phyloP scores from a whole-genome alignment of 2,797 vertebrate species.

The Heteromormyrus szaboi region DNA sequence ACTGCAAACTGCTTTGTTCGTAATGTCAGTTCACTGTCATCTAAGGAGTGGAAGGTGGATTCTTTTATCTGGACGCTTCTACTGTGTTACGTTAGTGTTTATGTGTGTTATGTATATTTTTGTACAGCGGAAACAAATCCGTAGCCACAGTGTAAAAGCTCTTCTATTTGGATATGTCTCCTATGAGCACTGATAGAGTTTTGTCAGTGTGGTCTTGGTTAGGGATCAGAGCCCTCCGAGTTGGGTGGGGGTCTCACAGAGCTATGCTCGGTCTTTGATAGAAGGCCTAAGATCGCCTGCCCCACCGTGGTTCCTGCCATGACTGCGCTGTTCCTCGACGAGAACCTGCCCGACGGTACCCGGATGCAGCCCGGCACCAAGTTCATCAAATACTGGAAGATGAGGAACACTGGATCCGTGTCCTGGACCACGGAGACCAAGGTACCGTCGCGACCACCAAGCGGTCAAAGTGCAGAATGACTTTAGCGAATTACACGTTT shows the following conservation, averaged over 20 bases:
- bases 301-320: slow-evolving; percentile 82
- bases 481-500: neutral
- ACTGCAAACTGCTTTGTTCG: neutral
- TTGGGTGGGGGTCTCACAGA: slow-evolving; percentile 4
- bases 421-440: slow-evolving; percentile 92
- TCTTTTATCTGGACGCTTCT: neutral
- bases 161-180: neutral
- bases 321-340: slow-evolving; percentile 94
- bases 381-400: slow-evolving; percentile 97
- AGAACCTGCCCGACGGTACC: slow-evolving; percentile 96
- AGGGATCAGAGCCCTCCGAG: slow-evolving; percentile 23
- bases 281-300: slow-evolving; percentile 78
- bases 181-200: neutral
- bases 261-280: slow-evolving; percentile 47
- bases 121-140: neutral
- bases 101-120: neutral
- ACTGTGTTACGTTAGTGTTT: neutral
- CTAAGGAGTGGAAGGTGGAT: neutral
- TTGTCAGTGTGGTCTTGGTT: slow-evolving; percentile 15
- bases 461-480: neutral
- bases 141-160: neutral
- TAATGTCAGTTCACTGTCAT: neutral
- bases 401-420: slow-evolving; percentile 92
- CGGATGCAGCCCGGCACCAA: slow-evolving; percentile 84
- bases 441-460: slow-evolving; percentile 57